Conservation (phyloP, 2,797 vertebrate genomes). For the Pelodytes ibericus region DNA sequence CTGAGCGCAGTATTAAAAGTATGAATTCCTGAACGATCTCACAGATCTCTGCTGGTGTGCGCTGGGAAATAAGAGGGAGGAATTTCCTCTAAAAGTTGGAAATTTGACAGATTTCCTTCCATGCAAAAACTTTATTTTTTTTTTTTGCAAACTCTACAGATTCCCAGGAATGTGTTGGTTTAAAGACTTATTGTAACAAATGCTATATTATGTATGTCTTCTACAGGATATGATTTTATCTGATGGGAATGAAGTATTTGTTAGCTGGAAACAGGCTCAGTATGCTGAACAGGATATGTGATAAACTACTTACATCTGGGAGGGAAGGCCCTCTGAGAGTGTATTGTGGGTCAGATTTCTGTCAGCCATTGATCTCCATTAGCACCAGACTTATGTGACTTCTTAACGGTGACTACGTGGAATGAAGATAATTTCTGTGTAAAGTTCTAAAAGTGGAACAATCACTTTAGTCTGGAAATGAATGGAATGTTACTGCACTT, state of each 20-base stretch:
- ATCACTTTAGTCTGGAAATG: too few relatives aligned
- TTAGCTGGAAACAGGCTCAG: conserved; percentile 30
- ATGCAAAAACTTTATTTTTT: conserved; percentile 28
- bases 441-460: too few relatives aligned
- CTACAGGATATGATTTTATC: conserved; percentile 53
- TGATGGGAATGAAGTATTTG: conserved; percentile 39
- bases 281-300: conserved; percentile 36
- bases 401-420: too few relatives aligned
- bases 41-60: conserved; percentile 31
- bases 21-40: conserved; percentile 43
- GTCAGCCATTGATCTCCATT: background rate
- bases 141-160: conserved; percentile 24
- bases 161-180: conserved; percentile 39
- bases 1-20: conserved; percentile 5
- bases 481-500: too few relatives aligned
- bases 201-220: conserved; percentile 34
- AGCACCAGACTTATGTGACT: background rate
- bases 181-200: conserved; percentile 36
- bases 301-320: conserved; percentile 43
- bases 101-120: conserved; percentile 40
- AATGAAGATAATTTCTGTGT: too few relatives aligned
- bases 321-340: conserved; percentile 5
- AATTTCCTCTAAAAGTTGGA: conserved; percentile 53
- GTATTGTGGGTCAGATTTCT: background rate
- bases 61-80: conserved; percentile 45